Percentiles rank a stretch among this genome's conserved stretches.
phyloP scores from a whole-genome alignment of 2,888 invertebrate genomes.

The Synanthedon andrenaeformis region DNA sequence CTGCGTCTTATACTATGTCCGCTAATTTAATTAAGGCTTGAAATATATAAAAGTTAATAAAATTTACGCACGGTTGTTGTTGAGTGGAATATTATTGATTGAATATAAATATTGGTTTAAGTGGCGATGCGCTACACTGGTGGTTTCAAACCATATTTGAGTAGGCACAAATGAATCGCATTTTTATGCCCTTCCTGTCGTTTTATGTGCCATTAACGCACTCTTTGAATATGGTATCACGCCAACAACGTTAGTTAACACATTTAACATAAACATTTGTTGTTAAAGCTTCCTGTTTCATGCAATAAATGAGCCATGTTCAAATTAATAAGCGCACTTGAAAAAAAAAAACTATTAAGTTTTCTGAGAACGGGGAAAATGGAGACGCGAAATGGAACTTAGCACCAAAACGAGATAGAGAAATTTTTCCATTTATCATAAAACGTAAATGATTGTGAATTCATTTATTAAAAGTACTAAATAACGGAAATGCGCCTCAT shows the following conservation, averaged over 20 bases:
- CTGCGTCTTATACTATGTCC: no score
- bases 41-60: no score
- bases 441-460: no score
- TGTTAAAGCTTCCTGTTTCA: neutral
- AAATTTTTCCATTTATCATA: neutral
- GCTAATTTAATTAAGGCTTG: no score
- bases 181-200: slow-evolving; percentile 25
- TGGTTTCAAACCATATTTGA: no score
- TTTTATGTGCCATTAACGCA: slow-evolving; percentile 19
- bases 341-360: neutral
- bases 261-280: neutral
- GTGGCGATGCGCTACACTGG: no score
- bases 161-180: slow-evolving; percentile 22
- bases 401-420: neutral
- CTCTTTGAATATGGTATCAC: slow-evolving; percentile 17
- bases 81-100: no score
- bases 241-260: slow-evolving; percentile 10
- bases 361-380: neutral
- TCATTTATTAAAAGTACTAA: no score
- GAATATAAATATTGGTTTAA: no score
- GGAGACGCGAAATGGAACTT: neutral
- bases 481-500: no score
- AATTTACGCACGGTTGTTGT: no score
- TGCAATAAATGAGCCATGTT: neutral
- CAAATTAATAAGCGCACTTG: neutral